A percentile compares a stretch with the other conserved stretches of the same genome.
Evolutionary conservation across 2,888 invertebrate genomes (phyloP).

Genomic region (Pharmacophagus antenor): DNA sequence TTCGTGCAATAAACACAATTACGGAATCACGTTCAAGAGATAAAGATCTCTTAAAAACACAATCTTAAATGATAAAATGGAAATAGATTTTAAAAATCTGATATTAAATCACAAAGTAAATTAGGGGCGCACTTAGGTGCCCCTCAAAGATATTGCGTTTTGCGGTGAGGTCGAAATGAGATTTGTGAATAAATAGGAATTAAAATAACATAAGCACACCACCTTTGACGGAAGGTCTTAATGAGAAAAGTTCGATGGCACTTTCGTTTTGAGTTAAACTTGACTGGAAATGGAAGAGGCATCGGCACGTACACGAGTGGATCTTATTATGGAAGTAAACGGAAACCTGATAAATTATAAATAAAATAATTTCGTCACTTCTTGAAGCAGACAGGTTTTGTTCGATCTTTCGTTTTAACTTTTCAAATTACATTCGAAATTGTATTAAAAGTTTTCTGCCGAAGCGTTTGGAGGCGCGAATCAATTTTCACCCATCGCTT

Average conservation of each 20-base stretch:
- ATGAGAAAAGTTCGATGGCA: constrained; percentile 79
- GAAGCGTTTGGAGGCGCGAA: constrained; percentile 47
- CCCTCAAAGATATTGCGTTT: constrained; percentile 30
- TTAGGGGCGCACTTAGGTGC: constrained; percentile 26
- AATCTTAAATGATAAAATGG: constrained; percentile 43
- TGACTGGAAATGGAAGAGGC: constrained; percentile 50
- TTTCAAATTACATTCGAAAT: constrained; percentile 62
- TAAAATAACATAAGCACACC: constrained; percentile 75
- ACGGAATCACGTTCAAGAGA: constrained; percentile 39
- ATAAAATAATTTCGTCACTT: constrained; percentile 65
- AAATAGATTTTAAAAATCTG: constrained; percentile 20
- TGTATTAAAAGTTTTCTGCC: constrained; percentile 65
- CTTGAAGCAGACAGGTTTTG: constrained; percentile 44
- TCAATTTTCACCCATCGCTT: constrained; percentile 19
- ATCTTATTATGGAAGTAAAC: constrained; percentile 48
- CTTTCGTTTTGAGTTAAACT: constrained; percentile 75
- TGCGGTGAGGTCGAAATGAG: constrained; percentile 42
- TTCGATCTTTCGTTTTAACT: constrained; percentile 59
- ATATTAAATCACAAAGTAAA: constrained; percentile 30
- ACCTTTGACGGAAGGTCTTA: constrained; percentile 76
- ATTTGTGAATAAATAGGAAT: constrained; percentile 61
- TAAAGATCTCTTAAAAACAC: constrained; percentile 57
- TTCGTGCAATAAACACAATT: not conserved
- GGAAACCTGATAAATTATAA: constrained; percentile 61
- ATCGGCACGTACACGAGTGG: constrained; percentile 64